Evolutionary conservation across 2,888 invertebrate species (phyloP).

Genomic region (Cantharis flavilabris): DNA sequence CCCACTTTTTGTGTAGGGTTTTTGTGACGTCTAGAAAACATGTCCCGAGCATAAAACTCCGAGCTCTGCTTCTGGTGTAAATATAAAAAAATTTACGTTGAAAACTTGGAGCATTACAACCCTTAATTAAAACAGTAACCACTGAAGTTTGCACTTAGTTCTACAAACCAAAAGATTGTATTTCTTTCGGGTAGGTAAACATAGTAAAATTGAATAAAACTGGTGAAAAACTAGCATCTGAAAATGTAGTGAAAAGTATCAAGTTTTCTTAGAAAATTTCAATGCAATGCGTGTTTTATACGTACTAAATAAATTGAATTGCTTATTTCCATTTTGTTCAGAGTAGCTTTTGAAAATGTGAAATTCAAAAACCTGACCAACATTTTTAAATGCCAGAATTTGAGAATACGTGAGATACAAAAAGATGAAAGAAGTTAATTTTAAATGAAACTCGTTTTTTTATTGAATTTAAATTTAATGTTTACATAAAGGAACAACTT

Average conservation of each 20-base stretch:
- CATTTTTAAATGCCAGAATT: not conserved
- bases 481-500: not conserved
- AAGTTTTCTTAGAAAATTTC: conserved; percentile 11
- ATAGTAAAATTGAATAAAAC: not conserved
- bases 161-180: not conserved
- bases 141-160: not conserved
- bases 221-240: not conserved
- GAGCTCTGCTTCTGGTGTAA: no score
- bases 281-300: conserved; percentile 8
- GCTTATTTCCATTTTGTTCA: not conserved
- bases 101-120: not conserved
- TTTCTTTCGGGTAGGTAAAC: not conserved
- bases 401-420: not conserved
- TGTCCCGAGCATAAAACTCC: no score
- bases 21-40: no score
- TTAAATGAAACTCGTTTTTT: not conserved
- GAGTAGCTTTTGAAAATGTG: conserved; percentile 5
- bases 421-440: not conserved
- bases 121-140: not conserved
- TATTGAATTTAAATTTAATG: not conserved
- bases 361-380: conserved; percentile 13
- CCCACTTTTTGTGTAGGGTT: no score
- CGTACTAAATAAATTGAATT: conserved; percentile 13
- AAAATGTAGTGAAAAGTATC: not conserved
- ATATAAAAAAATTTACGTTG: not conserved